Evolutionary conservation across 37 sponge, comb jelly and placozoan genomes (phyloP).

Genomic region (Amphimedon queenslandica): DNA sequence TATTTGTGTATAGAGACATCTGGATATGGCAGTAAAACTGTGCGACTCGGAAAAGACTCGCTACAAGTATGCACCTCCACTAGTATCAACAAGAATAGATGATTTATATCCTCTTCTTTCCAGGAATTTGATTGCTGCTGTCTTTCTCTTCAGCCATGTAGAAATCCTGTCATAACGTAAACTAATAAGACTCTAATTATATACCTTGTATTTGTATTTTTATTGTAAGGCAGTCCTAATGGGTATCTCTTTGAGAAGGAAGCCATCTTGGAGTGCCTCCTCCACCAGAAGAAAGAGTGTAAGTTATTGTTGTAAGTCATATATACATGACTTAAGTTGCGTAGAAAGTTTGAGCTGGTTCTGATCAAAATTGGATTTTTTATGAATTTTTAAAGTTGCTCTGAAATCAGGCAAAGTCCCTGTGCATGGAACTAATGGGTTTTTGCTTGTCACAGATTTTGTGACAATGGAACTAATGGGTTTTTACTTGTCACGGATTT

Average conservation of each 20-base stretch:
- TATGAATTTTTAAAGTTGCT: no score
- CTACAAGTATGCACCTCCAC: slow-evolving; percentile 57
- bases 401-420: neutral
- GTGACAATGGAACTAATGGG: no score
- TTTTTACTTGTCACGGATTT: no score
- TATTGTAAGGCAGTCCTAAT: slow-evolving; percentile 72
- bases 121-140: slow-evolving; percentile 90
- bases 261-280: slow-evolving; percentile 80
- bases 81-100: no score
- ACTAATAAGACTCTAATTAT: neutral
- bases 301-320: slow-evolving; percentile 27
- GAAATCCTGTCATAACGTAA: slow-evolving; percentile 87
- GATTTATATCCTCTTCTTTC: slow-evolving; percentile 8
- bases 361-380: no score
- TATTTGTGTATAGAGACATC: slow-evolving; percentile 31
- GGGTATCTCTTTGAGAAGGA: slow-evolving; percentile 94
- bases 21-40: slow-evolving; percentile 69
- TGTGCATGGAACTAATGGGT: no score
- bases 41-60: slow-evolving; percentile 69
- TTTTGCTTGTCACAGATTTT: no score
- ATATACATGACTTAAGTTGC: no score
- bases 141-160: slow-evolving; percentile 89
- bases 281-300: slow-evolving; percentile 94
- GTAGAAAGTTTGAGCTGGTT: no score
- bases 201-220: no score